These are phyloP conservation scores for Phymastichus coffea DNA, from an alignment of 1,140 invertebrate species.

Conservation along the genomic window DNA sequence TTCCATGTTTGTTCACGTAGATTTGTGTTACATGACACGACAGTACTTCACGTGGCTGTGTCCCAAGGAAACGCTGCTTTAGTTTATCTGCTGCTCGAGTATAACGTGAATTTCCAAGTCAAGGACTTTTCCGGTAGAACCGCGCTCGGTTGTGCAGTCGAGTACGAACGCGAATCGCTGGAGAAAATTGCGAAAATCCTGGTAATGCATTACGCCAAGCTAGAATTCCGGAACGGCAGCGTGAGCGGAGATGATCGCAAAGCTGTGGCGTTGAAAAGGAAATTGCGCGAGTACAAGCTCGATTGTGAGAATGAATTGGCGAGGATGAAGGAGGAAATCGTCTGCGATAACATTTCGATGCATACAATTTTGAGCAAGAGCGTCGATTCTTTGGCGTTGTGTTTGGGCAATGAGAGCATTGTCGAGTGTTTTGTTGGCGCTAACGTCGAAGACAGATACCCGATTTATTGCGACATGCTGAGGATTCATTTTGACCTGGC, in stretches of 20 bases:
- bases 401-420: background rate
- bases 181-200: background rate
- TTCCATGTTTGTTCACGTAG: background rate
- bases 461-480: background rate
- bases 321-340: background rate
- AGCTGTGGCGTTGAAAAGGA: background rate
- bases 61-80: background rate
- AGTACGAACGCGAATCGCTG: background rate
- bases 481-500: background rate
- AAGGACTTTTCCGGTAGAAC: background rate
- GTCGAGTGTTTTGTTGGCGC: background rate
- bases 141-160: background rate
- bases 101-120: background rate
- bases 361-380: background rate
- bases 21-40: background rate
- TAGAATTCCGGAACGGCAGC: background rate
- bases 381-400: background rate
- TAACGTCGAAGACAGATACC: background rate
- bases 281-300: background rate
- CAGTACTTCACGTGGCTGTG: slow-evolving; percentile 6
- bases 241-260: background rate
- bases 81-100: background rate
- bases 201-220: background rate
- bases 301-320: background rate
- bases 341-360: background rate